Conservation (phyloP, 2,888 invertebrate species). For the Cataglyphis livida region DNA sequence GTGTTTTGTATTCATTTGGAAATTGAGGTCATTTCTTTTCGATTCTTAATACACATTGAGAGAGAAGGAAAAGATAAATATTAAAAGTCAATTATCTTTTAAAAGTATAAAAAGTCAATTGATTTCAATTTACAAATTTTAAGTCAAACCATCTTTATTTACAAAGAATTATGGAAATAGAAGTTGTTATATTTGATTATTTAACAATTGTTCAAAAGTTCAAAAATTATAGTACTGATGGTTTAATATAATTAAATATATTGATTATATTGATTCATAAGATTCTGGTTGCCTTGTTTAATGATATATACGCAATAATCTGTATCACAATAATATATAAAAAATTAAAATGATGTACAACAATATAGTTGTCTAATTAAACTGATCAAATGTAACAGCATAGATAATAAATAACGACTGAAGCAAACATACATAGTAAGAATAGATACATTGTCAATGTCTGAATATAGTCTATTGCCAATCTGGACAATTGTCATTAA, state of each 20-base stretch:
- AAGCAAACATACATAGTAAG: too few relatives aligned
- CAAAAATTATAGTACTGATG: neutral
- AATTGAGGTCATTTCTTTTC: neutral
- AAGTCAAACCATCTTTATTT: neutral
- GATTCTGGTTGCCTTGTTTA: neutral
- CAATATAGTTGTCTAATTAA: slow-evolving; percentile 1
- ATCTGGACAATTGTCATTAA: neutral
- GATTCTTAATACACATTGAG: neutral
- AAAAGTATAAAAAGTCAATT: neutral
- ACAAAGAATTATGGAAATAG: neutral
- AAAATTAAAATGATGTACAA: slow-evolving; percentile 11
- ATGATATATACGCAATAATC: neutral
- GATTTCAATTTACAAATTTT: neutral
- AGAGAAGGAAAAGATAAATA: neutral
- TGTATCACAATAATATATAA: neutral
- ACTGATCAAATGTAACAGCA: neutral
- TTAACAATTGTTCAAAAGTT: neutral
- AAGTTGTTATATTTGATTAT: neutral
- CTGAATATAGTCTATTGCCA: neutral
- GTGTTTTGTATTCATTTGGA: neutral
- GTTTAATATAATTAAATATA: neutral
- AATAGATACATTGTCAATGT: neutral
- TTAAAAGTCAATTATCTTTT: neutral
- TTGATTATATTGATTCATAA: neutral
- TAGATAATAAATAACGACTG: neutral